phyloP scores from a whole-genome alignment of 2,888 invertebrate species.

The Agriopis marginaria region DNA sequence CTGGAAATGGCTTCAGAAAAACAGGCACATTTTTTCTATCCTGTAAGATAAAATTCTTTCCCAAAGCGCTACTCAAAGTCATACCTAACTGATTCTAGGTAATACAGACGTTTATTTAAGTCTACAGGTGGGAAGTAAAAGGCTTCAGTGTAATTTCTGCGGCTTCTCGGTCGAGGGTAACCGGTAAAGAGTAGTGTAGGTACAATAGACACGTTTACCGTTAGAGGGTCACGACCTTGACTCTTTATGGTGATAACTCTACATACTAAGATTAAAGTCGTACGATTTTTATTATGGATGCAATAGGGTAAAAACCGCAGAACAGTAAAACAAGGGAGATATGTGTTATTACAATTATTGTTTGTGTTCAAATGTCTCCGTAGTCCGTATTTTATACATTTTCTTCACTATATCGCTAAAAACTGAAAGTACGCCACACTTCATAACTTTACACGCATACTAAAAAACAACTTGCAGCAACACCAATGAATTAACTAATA shows the following conservation, averaged over 20 bases:
- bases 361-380: no score
- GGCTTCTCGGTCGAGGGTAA: constrained; percentile 57
- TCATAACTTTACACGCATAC: no score
- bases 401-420: no score
- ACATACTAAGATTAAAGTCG: neutral
- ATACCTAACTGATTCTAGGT: neutral
- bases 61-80: constrained; percentile 10
- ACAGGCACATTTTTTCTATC: neutral
- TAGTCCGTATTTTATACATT: no score
- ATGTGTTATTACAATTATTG: no score
- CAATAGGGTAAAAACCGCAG: no score
- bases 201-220: constrained; percentile 2
- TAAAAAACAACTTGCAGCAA: no score
- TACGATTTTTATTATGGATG: neutral
- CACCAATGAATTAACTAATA: no score
- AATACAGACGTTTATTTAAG: constrained; percentile 21
- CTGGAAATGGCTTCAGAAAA: neutral
- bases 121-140: constrained; percentile 46
- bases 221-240: neutral
- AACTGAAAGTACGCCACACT: no score
- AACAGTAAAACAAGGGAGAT: no score
- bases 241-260: neutral
- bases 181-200: constrained; percentile 14
- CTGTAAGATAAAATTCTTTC: neutral
- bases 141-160: constrained; percentile 56